A percentile compares a stretch with the other conserved stretches of the same genome.
phyloP scores from a whole-genome alignment of 2,888 invertebrate genomes.

The Zele albiditarsus region DNA sequence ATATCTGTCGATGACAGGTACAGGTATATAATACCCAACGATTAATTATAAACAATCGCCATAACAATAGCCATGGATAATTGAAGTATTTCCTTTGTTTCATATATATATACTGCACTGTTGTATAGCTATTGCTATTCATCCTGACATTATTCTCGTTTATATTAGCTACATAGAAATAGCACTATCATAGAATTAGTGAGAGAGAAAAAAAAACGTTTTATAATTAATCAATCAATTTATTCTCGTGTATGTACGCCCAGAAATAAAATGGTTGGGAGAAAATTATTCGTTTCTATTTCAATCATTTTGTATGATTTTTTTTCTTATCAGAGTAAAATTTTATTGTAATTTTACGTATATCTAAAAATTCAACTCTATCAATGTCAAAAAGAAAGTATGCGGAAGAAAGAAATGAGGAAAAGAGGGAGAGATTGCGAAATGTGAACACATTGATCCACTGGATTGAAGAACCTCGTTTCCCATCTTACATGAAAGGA shows the following conservation, averaged over 20 bases:
- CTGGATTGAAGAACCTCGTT: constrained; percentile 41
- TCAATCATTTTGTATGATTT: too few relatives aligned
- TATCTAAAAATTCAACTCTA: too few relatives aligned
- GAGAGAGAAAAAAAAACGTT: too few relatives aligned
- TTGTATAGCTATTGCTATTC: not conserved
- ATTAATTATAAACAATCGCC: constrained; percentile 70
- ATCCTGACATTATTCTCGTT: not conserved
- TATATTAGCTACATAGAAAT: not conserved
- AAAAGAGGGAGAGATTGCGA: too few relatives aligned
- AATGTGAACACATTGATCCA: constrained; percentile 30
- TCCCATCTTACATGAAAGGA: constrained; percentile 61
- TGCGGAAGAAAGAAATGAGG: too few relatives aligned
- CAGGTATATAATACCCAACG: constrained; percentile 58
- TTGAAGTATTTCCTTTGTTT: constrained; percentile 55
- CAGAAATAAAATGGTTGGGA: too few relatives aligned
- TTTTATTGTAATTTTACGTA: too few relatives aligned
- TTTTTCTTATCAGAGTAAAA: too few relatives aligned
- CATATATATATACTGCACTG: constrained; percentile 31
- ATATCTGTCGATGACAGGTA: constrained; percentile 69
- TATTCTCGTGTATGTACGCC: too few relatives aligned
- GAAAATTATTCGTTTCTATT: too few relatives aligned
- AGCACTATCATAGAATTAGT: not conserved
- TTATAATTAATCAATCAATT: too few relatives aligned
- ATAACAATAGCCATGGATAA: constrained; percentile 65
- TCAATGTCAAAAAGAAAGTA: too few relatives aligned